Evolutionary conservation across 2,113 vertebrate species (phyloP).

Genomic region (Orientallactaga bullata): DNA sequence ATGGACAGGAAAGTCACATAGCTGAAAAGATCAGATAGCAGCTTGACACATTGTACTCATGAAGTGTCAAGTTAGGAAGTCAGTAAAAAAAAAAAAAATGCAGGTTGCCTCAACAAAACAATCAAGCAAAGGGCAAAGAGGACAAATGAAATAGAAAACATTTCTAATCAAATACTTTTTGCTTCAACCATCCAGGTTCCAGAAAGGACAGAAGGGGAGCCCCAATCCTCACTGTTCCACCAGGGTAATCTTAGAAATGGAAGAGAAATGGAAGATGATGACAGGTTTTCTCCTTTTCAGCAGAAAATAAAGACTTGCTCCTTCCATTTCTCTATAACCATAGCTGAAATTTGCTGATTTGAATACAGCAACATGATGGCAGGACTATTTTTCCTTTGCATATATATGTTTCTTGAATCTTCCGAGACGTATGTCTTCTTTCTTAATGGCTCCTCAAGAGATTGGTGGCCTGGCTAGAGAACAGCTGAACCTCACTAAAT

Average conservation of each 20-base stretch:
- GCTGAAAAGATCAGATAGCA: slow-evolving; percentile 31
- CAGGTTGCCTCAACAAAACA: slow-evolving; percentile 45
- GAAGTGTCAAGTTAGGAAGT: slow-evolving; percentile 33
- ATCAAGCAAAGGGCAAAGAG: slow-evolving; percentile 49
- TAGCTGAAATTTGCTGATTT: not conserved
- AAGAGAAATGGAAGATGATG: not conserved
- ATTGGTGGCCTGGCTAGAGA: not conserved
- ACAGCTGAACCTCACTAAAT: not conserved
- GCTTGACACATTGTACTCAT: slow-evolving; percentile 26
- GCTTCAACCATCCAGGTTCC: not conserved
- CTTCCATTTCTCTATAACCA: not conserved
- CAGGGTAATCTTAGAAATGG: not conserved
- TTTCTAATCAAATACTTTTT: slow-evolving; percentile 3
- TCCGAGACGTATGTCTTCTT: not conserved
- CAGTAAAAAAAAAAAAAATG: not conserved
- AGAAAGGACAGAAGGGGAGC: not conserved
- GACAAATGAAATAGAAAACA: slow-evolving; percentile 46
- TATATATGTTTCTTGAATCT: not conserved
- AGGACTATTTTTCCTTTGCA: not conserved
- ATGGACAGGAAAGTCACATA: slow-evolving; percentile 47
- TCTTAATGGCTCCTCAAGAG: not conserved
- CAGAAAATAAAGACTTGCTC: slow-evolving; percentile 5
- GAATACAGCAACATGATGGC: not conserved
- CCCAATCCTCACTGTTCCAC: not conserved
- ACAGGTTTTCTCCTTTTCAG: not conserved